Percentiles rank a stretch among this genome's conserved stretches.
phyloP scores from a whole-genome alignment of 2,888 invertebrate species.

The Stenolophus ochropezus region DNA sequence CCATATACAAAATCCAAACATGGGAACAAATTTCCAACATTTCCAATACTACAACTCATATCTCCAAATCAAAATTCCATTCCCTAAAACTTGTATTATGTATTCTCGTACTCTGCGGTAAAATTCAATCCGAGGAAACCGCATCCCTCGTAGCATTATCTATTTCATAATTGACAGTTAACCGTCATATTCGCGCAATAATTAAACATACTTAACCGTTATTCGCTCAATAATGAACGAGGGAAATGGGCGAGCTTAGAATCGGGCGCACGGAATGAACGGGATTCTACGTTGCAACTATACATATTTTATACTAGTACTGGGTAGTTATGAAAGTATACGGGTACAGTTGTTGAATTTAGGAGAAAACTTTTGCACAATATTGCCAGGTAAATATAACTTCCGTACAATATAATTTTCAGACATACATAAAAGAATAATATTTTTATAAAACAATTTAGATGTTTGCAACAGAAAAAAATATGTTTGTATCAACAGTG shows the following conservation, averaged over 20 bases:
- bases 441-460: no score
- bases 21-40: neutral
- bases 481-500: no score
- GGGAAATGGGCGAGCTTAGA: neutral
- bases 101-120: neutral
- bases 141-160: neutral
- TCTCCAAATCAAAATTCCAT: neutral
- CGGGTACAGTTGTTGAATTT: neutral
- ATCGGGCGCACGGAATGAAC: neutral
- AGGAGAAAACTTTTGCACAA: neutral
- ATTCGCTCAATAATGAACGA: neutral
- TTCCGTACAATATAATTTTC: neutral
- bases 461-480: no score
- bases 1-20: neutral
- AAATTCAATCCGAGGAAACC: neutral
- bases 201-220: constrained; percentile 20
- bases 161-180: constrained; percentile 27
- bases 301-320: neutral
- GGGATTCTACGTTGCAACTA: neutral
- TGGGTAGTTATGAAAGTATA: neutral
- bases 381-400: neutral
- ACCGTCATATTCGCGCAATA: neutral
- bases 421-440: no score
- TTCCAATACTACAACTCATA: neutral
- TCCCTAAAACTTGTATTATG: neutral